Conservation (phyloP, 2,888 invertebrate species). For the Tortrix viridana region DNA sequence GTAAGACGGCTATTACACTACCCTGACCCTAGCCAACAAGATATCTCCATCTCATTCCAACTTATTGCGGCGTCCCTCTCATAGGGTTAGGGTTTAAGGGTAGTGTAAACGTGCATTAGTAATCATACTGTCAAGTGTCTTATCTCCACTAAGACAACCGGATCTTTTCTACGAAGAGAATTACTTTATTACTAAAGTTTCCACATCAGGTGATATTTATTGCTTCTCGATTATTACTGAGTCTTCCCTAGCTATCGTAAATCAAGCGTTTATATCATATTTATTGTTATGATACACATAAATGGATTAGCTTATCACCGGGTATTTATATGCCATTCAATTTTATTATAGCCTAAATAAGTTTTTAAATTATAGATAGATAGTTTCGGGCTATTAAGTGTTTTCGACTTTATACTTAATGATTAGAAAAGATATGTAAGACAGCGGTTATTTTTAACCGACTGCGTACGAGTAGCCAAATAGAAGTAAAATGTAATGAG, state of each 20-base stretch:
- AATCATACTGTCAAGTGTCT: no score
- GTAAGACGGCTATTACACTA: no score
- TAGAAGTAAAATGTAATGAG: no score
- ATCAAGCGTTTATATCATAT: conserved; percentile 22
- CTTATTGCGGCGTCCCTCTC: no score
- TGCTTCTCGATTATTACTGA: conserved; percentile 11
- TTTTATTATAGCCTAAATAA: conserved; percentile 21
- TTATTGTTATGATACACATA: conserved; percentile 28
- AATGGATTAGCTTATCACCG: conserved; percentile 25
- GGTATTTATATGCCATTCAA: conserved; percentile 29
- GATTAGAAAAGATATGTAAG: no score
- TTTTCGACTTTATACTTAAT: background rate
- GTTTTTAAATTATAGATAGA: conserved; percentile 11
- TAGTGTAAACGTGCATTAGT: no score
- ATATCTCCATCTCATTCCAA: no score
- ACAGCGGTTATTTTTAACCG: no score
- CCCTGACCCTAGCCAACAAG: no score
- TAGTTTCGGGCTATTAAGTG: conserved; percentile 1
- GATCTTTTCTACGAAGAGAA: background rate
- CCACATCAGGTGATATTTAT: conserved; percentile 20
- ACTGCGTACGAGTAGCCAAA: no score
- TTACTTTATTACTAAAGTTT: conserved; percentile 2
- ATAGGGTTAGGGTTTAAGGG: no score
- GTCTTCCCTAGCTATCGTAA: conserved; percentile 17
- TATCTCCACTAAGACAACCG: background rate